These are phyloP conservation scores for Microcebus lehilahytsara DNA, from an alignment of 2,113 vertebrate genomes.

Conservation along the genomic window DNA sequence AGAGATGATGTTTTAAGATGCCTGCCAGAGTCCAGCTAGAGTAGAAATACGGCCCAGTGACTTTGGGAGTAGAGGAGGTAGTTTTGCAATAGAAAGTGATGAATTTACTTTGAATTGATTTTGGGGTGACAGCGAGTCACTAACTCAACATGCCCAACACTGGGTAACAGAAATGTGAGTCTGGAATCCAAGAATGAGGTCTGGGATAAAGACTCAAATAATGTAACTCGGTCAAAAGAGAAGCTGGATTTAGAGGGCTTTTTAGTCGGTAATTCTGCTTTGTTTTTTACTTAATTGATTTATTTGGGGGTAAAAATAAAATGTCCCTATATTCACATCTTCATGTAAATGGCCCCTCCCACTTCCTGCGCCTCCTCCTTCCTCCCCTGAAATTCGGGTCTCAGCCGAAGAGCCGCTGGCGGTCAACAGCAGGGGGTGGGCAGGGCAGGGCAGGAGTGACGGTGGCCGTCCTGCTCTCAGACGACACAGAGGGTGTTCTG, in stretches of 20 bases:
- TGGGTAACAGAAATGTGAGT: neutral
- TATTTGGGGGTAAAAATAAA: neutral
- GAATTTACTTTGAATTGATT: neutral
- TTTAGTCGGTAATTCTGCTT: neutral
- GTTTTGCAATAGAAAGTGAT: no score
- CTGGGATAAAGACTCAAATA: neutral
- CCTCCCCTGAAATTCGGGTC: no score
- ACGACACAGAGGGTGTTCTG: neutral
- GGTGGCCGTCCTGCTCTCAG: no score
- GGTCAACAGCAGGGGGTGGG: no score
- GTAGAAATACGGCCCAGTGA: neutral
- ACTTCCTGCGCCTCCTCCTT: neutral
- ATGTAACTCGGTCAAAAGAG: neutral
- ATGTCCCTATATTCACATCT: neutral
- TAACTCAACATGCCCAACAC: neutral
- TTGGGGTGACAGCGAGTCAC: neutral
- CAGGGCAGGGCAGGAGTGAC: neutral
- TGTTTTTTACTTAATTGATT: neutral
- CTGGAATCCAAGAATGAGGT: neutral
- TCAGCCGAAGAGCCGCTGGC: neutral
- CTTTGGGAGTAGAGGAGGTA: neutral
- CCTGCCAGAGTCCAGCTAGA: neutral
- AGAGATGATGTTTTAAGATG: neutral
- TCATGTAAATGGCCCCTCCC: neutral
- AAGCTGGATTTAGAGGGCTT: neutral